These are phyloP conservation scores for Eudorcas thomsonii DNA, from an alignment of 2,113 vertebrate genomes.

Conservation along the genomic window DNA sequence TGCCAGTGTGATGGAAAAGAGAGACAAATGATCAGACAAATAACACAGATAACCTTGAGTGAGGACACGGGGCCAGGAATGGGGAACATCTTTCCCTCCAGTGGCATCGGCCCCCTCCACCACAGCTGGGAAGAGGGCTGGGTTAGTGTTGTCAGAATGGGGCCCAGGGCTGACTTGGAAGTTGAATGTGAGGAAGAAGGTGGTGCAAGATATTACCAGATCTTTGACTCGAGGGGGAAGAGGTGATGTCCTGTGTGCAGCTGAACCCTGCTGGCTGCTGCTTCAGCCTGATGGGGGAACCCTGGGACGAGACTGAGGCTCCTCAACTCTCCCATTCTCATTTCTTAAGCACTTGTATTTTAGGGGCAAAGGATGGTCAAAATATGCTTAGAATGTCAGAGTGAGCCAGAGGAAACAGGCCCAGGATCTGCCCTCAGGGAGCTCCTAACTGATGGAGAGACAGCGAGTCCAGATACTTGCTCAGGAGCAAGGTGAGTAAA, in stretches of 20 bases:
- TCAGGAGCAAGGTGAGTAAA: background rate
- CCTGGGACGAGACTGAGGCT: background rate
- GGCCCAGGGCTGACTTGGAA: background rate
- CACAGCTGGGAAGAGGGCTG: background rate
- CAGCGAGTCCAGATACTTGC: background rate
- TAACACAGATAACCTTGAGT: background rate
- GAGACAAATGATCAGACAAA: background rate
- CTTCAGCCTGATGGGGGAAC: background rate
- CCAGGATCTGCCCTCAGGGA: background rate
- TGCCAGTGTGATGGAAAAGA: background rate
- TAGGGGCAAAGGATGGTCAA: background rate
- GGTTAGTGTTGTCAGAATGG: background rate
- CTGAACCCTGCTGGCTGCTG: background rate
- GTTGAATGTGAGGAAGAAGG: background rate
- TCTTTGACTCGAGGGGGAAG: background rate
- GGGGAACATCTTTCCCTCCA: background rate
- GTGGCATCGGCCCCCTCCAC: background rate
- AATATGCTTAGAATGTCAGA: background rate
- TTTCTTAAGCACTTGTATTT: background rate
- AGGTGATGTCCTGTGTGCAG: background rate
- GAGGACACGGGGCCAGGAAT: background rate
- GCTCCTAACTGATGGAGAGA: background rate
- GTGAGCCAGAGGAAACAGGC: background rate
- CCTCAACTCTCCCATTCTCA: background rate
- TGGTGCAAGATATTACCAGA: background rate